Evolutionary conservation across 2,888 invertebrate genomes (phyloP).

Genomic region (Penaeus monodon): DNA sequence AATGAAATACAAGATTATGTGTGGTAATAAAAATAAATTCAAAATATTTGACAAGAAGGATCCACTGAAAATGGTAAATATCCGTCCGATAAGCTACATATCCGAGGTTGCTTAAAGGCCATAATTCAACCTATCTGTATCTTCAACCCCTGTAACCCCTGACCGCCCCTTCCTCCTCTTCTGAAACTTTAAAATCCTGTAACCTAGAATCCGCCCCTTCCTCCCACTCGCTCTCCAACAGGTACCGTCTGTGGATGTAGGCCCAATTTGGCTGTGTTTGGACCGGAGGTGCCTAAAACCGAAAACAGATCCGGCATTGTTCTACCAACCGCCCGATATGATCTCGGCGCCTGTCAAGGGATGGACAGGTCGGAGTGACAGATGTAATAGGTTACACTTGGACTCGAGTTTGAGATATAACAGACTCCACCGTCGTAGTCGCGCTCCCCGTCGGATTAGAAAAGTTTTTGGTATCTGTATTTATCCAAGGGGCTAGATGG

Average conservation of each 20-base stretch:
- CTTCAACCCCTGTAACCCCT: background rate
- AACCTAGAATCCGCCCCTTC: background rate
- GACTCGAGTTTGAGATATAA: constrained; percentile 40
- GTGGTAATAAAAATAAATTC: no score
- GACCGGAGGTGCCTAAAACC: constrained; percentile 13
- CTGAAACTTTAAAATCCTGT: background rate
- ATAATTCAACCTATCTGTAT: background rate
- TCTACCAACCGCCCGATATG: constrained; percentile 31
- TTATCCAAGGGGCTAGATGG: no score
- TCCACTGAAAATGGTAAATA: no score
- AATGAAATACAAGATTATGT: no score
- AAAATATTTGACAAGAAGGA: no score
- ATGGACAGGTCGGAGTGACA: constrained; percentile 40
- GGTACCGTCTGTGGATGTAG: constrained; percentile 26
- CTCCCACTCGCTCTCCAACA: constrained; percentile 17
- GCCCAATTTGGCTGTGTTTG: constrained; percentile 38
- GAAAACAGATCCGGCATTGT: constrained; percentile 51
- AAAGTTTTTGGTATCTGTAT: no score
- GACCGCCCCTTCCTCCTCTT: background rate
- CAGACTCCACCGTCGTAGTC: constrained; percentile 16
- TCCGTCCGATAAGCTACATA: no score
- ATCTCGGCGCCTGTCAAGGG: constrained; percentile 33
- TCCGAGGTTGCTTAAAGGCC: no score
- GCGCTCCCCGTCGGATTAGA: no score
- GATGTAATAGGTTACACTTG: constrained; percentile 51